Conservation (phyloP, 2,113 vertebrate species). For the Emydocephalus ijimae region DNA sequence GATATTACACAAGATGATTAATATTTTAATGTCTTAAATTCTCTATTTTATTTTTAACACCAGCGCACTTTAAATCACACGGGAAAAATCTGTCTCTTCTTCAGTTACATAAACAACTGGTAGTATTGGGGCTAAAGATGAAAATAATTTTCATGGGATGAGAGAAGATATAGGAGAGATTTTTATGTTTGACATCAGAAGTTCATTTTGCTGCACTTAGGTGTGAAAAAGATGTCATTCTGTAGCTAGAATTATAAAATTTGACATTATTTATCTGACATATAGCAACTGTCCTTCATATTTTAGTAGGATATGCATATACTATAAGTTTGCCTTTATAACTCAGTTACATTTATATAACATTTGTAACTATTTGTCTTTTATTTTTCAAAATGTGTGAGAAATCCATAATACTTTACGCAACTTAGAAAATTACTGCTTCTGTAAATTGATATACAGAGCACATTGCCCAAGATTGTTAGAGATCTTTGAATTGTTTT, state of each 20-base stretch:
- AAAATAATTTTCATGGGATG: constrained; percentile 23
- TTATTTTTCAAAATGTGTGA: not conserved
- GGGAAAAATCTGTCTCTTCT: constrained; percentile 55
- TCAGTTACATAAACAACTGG: constrained; percentile 60
- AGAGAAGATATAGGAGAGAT: constrained; percentile 7
- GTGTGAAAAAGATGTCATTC: not conserved
- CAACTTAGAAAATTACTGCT: not conserved
- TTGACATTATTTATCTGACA: not conserved
- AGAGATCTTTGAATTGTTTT: not conserved
- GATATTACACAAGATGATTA: constrained; percentile 63
- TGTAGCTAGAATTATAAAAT: not conserved
- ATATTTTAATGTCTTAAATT: constrained; percentile 73
- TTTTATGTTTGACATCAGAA: constrained; percentile 17
- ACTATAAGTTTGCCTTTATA: not conserved
- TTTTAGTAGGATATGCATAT: not conserved
- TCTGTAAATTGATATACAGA: not conserved
- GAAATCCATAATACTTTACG: not conserved
- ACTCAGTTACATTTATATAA: not conserved
- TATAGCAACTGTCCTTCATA: not conserved
- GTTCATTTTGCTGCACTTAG: not conserved
- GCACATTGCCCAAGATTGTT: not conserved
- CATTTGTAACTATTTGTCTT: not conserved
- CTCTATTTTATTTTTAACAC: constrained; percentile 64
- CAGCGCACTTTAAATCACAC: constrained; percentile 70
- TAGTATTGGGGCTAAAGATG: constrained; percentile 33